A percentile compares a stretch with the other conserved stretches of the same genome.
Evolutionary conservation across 2,888 invertebrate species (phyloP).

Genomic region (Leuctra nigra): DNA sequence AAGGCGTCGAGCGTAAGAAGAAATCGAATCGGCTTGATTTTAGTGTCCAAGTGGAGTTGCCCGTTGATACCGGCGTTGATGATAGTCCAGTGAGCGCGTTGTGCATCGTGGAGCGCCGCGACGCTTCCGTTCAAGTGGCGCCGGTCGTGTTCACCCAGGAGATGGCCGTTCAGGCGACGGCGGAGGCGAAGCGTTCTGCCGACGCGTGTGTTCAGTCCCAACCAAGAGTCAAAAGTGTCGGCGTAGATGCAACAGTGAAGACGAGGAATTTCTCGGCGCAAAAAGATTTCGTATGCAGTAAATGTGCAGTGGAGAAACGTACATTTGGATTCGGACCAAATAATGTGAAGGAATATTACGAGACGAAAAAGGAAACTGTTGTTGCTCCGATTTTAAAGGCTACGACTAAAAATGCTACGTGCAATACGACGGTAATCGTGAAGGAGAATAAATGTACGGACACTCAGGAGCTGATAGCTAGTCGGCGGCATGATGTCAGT

Average conservation of each 20-base stretch:
- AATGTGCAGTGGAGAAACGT: slow-evolving; percentile 45
- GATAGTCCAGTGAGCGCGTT: not conserved
- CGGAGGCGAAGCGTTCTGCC: slow-evolving; percentile 19
- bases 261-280: slow-evolving; percentile 45
- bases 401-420: not conserved
- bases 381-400: not conserved
- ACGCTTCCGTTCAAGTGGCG: not conserved
- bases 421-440: not conserved
- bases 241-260: slow-evolving; percentile 36
- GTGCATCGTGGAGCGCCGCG: not conserved
- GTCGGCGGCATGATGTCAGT: slow-evolving; percentile 6
- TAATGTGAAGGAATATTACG: slow-evolving; percentile 35
- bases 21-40: slow-evolving; percentile 29
- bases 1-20: not conserved
- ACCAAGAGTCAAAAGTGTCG: slow-evolving; percentile 21
- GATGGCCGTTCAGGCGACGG: slow-evolving; percentile 28
- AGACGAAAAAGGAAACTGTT: not conserved
- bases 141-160: not conserved
- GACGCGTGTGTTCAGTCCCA: slow-evolving; percentile 26
- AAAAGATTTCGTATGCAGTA: slow-evolving; percentile 45
- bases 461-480: not conserved
- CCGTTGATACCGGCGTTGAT: too few relatives aligned
- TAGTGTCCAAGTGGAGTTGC: slow-evolving; percentile 26
- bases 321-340: slow-evolving; percentile 55
- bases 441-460: not conserved